phyloP scores from a whole-genome alignment of 2,888 invertebrate species.

The Calameuta idolon region DNA sequence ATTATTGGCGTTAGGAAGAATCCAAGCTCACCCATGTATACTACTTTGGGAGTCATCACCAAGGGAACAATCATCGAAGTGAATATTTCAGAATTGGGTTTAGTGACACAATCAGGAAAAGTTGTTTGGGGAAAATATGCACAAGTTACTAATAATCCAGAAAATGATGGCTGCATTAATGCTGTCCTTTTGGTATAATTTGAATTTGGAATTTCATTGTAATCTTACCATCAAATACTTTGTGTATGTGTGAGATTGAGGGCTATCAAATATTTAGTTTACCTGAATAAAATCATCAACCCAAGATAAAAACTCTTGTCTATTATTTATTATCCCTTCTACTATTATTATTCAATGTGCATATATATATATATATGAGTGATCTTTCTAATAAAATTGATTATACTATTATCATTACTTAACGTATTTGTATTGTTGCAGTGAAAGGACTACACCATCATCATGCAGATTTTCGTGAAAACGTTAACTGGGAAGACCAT shows the following conservation, averaged over 20 bases:
- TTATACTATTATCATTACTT: neutral
- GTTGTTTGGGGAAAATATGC: conserved; percentile 99
- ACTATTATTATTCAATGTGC: neutral
- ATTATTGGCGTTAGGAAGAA: conserved; percentile 99
- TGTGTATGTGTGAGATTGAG: neutral
- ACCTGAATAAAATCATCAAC: neutral
- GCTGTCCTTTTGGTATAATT: conserved; percentile 93
- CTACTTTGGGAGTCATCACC: conserved; percentile 96
- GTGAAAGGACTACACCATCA: conserved; percentile 57
- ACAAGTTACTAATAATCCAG: conserved; percentile 99
- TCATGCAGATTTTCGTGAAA: conserved; percentile 97
- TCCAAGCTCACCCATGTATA: conserved; percentile 97
- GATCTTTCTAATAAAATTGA: neutral
- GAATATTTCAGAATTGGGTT: conserved; percentile 97
- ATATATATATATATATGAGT: neutral
- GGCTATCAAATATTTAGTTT: neutral
- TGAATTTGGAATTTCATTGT: conserved; percentile 1
- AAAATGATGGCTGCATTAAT: conserved; percentile 99
- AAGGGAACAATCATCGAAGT: conserved; percentile 98
- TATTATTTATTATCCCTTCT: neutral
- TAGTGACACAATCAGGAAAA: conserved; percentile 98
- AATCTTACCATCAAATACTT: neutral
- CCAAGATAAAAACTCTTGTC: neutral
- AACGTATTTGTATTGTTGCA: conserved; percentile 33
- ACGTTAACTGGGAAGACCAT: conserved; percentile 96